Conservation (phyloP, 2,797 vertebrate species). For the Zonotrichia albicollis region DNA sequence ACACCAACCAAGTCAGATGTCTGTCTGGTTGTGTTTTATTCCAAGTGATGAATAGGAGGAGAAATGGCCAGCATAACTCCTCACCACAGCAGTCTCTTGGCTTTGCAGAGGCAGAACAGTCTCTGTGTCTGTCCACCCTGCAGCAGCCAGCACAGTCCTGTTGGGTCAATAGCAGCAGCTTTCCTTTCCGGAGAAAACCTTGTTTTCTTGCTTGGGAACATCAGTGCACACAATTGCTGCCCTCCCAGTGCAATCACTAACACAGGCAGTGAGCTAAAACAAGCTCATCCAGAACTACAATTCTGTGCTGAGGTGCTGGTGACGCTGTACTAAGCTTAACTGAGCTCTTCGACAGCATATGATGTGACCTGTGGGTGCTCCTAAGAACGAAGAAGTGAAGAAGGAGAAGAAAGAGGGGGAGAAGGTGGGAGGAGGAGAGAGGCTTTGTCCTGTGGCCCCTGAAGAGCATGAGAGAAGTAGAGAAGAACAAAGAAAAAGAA, state of each 20-base stretch:
- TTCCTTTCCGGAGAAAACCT: background rate
- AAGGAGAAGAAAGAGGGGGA: background rate
- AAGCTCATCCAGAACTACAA: background rate
- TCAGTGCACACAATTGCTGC: fast-evolving
- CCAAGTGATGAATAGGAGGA: background rate
- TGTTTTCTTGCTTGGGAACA: background rate
- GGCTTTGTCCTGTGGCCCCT: background rate
- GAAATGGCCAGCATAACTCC: background rate
- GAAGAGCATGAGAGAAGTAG: background rate
- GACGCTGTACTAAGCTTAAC: background rate
- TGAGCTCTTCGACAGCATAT: fast-evolving
- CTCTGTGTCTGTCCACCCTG: fast-evolving
- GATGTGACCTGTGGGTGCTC: background rate
- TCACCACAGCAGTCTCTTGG: fast-evolving
- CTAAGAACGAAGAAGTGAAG: background rate
- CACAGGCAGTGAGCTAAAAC: background rate
- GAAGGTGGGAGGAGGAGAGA: background rate
- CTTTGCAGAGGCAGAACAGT: background rate
- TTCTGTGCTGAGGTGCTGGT: background rate
- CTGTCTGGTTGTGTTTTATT: background rate
- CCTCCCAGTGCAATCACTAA: background rate
- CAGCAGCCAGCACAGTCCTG: background rate
- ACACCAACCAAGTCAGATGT: background rate
- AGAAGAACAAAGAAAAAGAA: background rate
- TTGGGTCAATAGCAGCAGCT: background rate